Base-by-base conservation (phyloP, 2,113 vertebrate species). In the Aegotheles bennettii region DNA sequence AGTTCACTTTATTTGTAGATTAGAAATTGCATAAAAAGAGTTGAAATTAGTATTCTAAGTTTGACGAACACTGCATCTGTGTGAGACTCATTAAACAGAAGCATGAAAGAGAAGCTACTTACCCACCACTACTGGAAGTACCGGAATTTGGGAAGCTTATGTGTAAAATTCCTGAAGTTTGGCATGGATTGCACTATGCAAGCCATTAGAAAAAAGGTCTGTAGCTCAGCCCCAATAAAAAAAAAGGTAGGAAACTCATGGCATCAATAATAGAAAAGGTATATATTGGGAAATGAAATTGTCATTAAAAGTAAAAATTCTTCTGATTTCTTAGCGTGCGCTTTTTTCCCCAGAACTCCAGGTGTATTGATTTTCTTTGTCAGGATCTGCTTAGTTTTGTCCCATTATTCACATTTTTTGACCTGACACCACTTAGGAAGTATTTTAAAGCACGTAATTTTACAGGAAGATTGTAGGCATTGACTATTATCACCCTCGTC, bases 311-410 rank as follows among this genome's bases (percentile, higher is more conserved):
- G 65, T n/a, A 63, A 63, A 74, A 81, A 64, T 75, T 74, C 7
- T 35, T 59, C 71, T 57, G 48, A 8, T 84, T 78, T 63, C 57
- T 82, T 50, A 47, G 12, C 23, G 15, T 76, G 28, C 35, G 9
- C 74, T 33, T 83, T 14, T 42, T 1, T 0, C 4, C 8, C 11
- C 31, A 14, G 43, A 86, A 59, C 51, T 29, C 51, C 56, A 90
- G 31, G 67, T 93, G 42, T 54, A 92, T 90, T 89, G 89, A 92
- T 95, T 95, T 96, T 86, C 84, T 90, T 95, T 93, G 68, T 83
- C 57, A 43, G 54, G 19, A 53, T 95, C 83, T 93, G 31, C 69
- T 92, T 90, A 83, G 31, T 67, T 95, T 95, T 92, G 56, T 84
- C 48, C 93, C 60, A 50, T 93, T 92, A 83, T 92, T 94, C 60